These are phyloP conservation scores for Pyrgus malvae DNA, from an alignment of 2,888 invertebrate species.

Conservation along the genomic window DNA sequence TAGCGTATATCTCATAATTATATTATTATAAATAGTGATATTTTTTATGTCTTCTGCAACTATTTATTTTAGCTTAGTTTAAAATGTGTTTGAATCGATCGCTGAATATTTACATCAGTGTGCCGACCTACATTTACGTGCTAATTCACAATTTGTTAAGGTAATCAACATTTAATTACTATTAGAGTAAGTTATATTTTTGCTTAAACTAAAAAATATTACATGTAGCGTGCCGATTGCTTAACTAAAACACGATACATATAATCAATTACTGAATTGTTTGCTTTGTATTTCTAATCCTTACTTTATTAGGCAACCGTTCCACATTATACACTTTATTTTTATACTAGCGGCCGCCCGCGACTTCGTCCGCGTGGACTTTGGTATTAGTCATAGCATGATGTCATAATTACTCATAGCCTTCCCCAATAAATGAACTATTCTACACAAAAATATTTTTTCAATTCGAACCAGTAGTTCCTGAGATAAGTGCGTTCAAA, in stretches of 20 bases:
- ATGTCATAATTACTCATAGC: too few species aligned
- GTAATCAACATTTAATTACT: constrained; percentile 12
- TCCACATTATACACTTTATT: not conserved
- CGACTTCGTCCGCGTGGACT: too few species aligned
- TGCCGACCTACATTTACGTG: constrained; percentile 23
- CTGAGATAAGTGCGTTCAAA: too few species aligned
- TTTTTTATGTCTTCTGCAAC: not conserved
- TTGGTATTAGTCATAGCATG: too few species aligned
- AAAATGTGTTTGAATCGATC: constrained; percentile 21
- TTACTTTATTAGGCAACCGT: not conserved
- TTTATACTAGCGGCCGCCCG: too few species aligned
- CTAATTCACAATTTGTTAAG: constrained; percentile 20
- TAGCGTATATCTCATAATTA: not conserved
- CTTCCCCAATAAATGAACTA: too few species aligned
- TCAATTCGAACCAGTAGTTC: too few species aligned
- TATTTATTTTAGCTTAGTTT: not conserved
- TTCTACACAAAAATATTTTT: too few species aligned
- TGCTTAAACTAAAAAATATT: not conserved
- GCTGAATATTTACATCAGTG: constrained; percentile 16
- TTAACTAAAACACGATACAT: not conserved
- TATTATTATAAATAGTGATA: not conserved
- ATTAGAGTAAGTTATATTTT: not conserved
- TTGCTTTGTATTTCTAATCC: not conserved
- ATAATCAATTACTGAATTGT: constrained; percentile 4
- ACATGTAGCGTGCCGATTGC: constrained; percentile 1